Evolutionary conservation across 2,888 invertebrate genomes (phyloP).

Genomic region (Rhodophaea formosa): DNA sequence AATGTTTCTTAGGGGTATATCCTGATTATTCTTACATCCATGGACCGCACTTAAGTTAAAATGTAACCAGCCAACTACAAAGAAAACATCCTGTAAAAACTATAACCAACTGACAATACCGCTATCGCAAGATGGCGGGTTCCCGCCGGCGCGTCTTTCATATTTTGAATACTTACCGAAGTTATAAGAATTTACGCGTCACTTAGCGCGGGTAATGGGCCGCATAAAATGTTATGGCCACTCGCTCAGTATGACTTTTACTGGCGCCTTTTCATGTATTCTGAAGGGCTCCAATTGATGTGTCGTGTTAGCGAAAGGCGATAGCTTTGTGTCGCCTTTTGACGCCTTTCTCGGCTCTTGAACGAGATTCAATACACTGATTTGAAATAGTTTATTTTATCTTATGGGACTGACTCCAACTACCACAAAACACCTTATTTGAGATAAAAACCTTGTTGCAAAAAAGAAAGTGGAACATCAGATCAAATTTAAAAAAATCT

Average conservation of each 20-base stretch:
- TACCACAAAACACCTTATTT: too few relatives aligned
- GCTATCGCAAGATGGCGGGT: slow-evolving; percentile 8
- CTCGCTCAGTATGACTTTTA: slow-evolving; percentile 76
- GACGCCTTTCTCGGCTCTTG: neutral
- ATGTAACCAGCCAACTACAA: too few relatives aligned
- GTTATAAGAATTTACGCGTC: slow-evolving; percentile 80
- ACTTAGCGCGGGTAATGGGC: slow-evolving; percentile 70
- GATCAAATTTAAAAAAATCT: too few relatives aligned
- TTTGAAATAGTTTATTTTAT: neutral
- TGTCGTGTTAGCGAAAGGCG: slow-evolving; percentile 3
- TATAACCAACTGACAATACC: neutral
- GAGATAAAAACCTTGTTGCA: too few relatives aligned
- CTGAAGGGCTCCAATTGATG: slow-evolving; percentile 17
- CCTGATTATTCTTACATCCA: too few relatives aligned
- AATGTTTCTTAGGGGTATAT: too few relatives aligned
- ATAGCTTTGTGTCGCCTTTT: slow-evolving; percentile 7
- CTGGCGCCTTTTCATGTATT: slow-evolving; percentile 39
- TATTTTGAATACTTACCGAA: slow-evolving; percentile 76
- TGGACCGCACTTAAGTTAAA: too few relatives aligned
- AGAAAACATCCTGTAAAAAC: neutral
- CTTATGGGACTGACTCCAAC: too few relatives aligned
- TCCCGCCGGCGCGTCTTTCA: slow-evolving; percentile 48
- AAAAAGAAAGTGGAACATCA: too few relatives aligned
- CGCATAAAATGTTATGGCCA: slow-evolving; percentile 77
- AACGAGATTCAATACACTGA: neutral